phyloP scores from a whole-genome alignment of 1,140 invertebrate species.

The Cyphomyrmex costatus region DNA sequence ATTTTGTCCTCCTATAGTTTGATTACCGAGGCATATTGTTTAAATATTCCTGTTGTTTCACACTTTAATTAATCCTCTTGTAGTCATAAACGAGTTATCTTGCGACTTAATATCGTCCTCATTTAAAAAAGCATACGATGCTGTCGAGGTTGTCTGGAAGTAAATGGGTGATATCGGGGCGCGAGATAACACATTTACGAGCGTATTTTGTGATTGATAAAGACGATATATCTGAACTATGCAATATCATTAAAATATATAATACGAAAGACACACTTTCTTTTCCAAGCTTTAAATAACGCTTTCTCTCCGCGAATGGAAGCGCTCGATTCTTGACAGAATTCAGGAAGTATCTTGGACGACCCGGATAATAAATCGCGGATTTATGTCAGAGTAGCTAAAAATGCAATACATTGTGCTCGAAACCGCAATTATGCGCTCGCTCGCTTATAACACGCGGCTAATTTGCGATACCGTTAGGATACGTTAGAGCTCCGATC shows the following conservation, averaged over 20 bases:
- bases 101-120: not conserved
- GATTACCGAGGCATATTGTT: too few species aligned
- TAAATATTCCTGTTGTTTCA: not conserved
- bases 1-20: too few species aligned
- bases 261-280: not conserved
- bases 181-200: conserved; percentile 31
- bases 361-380: conserved; percentile 10
- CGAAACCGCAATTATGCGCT: conserved; percentile 36
- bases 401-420: conserved; percentile 38
- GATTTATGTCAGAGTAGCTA: conserved; percentile 17
- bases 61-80: not conserved
- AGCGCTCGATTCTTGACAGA: not conserved
- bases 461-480: conserved; percentile 60
- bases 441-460: conserved; percentile 37
- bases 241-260: not conserved
- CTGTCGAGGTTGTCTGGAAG: not conserved
- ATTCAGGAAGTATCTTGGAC: not conserved
- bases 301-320: not conserved
- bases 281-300: not conserved
- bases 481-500: conserved; percentile 46
- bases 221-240: conserved; percentile 8
- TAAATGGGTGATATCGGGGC: not conserved
- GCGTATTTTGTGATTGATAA: conserved; percentile 22
- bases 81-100: conserved; percentile 27
- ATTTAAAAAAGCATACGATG: not conserved